Percentiles rank a stretch among this genome's conserved stretches.
phyloP scores from a whole-genome alignment of 2,888 invertebrate genomes.

The Orthosia gothica region DNA sequence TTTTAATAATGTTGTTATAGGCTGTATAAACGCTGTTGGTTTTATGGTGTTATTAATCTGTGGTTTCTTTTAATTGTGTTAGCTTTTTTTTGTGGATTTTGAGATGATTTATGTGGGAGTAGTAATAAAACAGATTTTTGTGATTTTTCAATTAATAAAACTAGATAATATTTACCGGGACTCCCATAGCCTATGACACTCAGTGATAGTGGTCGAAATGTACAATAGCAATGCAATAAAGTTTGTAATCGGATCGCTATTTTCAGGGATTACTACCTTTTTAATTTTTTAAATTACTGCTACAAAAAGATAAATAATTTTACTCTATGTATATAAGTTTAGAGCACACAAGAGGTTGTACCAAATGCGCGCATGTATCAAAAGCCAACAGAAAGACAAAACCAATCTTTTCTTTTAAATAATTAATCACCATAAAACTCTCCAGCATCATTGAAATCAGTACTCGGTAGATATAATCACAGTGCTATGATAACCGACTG shows the following conservation, averaged over 20 bases:
- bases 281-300: no score
- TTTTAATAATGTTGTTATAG: constrained; percentile 42
- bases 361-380: no score
- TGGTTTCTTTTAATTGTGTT: constrained; percentile 7
- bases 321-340: neutral
- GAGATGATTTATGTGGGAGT: constrained; percentile 1
- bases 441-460: constrained; percentile 62
- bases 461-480: constrained; percentile 65
- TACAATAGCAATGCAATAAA: no score
- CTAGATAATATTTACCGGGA: no score
- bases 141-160: no score
- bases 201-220: no score
- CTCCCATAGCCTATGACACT: no score
- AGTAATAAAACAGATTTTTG: neutral
- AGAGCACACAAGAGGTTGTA: neutral
- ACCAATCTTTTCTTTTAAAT: constrained; percentile 20
- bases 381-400: neutral
- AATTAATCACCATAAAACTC: constrained; percentile 58
- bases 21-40: constrained; percentile 22
- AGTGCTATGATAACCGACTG: constrained; percentile 58
- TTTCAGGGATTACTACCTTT: neutral
- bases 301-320: neutral
- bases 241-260: neutral
- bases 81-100: neutral
- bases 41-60: constrained; percentile 5